Conservation (phyloP, 1,140 invertebrate species). For the Tetramorium parvispinum region DNA sequence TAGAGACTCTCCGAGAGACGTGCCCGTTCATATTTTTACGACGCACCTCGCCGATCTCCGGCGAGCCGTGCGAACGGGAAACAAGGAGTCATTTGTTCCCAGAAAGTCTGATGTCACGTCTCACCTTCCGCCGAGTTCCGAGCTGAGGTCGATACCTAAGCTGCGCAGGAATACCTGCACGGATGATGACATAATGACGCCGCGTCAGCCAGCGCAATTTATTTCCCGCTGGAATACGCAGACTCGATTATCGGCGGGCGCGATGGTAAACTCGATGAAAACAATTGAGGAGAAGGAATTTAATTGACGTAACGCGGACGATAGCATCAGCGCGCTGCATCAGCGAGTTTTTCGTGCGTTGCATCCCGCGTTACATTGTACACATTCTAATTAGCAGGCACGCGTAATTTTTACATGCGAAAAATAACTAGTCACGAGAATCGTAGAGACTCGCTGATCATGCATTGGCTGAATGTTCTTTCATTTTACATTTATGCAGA, state of each 20-base stretch:
- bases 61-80: constrained; percentile 43
- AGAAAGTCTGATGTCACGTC: constrained; percentile 66
- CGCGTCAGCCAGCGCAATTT: constrained; percentile 47
- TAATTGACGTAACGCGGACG: constrained; percentile 34
- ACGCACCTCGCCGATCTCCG: constrained; percentile 9
- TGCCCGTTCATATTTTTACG: constrained; percentile 18
- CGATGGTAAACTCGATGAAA: not conserved
- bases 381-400: constrained; percentile 27
- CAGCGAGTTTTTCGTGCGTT: constrained; percentile 4
- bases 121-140: constrained; percentile 50
- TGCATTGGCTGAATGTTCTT: not conserved
- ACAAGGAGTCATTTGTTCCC: constrained; percentile 43
- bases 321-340: not conserved
- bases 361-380: not conserved
- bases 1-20: constrained; percentile 11
- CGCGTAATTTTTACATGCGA: not conserved
- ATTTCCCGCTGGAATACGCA: constrained; percentile 5
- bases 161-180: constrained; percentile 54
- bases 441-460: not conserved
- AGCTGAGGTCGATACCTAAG: constrained; percentile 48
- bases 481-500: not conserved
- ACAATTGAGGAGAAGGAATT: constrained; percentile 1
- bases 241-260: not conserved
- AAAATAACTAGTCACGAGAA: not conserved
- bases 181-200: constrained; percentile 52